These are phyloP conservation scores for Epistrophe eligans DNA, from an alignment of 2,888 invertebrate genomes.

Conservation along the genomic window DNA sequence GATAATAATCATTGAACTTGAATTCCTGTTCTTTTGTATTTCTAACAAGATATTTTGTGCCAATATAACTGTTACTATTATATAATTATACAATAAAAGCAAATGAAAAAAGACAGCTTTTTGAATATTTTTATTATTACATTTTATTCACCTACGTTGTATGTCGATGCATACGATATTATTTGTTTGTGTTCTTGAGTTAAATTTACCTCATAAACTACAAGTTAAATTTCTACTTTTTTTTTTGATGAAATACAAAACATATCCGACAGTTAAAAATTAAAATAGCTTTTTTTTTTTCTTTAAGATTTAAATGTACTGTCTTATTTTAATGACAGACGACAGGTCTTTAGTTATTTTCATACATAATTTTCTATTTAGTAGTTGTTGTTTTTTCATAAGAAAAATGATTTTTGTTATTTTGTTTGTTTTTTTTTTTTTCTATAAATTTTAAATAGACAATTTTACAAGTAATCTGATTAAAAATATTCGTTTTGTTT, in stretches of 20 bases:
- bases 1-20: constrained; percentile 28
- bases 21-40: constrained; percentile 59
- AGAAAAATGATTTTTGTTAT: constrained; percentile 26
- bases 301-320: constrained; percentile 31
- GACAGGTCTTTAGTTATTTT: constrained; percentile 20
- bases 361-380: constrained; percentile 29
- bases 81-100: constrained; percentile 18
- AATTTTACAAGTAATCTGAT: constrained; percentile 69
- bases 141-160: constrained; percentile 67
- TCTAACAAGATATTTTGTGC: constrained; percentile 45
- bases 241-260: constrained; percentile 56
- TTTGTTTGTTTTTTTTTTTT: constrained; percentile 31
- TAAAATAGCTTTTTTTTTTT: constrained; percentile 23
- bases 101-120: constrained; percentile 61
- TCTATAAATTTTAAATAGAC: constrained; percentile 55
- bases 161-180: constrained; percentile 51
- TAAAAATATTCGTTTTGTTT: constrained; percentile 32
- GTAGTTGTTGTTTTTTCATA: constrained; percentile 14
- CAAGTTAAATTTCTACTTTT: constrained; percentile 49
- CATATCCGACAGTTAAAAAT: constrained; percentile 53
- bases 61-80: constrained; percentile 46
- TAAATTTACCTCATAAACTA: constrained; percentile 54
- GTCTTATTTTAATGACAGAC: constrained; percentile 34
- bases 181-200: constrained; percentile 4
- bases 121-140: constrained; percentile 61